A percentile compares a stretch with the other conserved stretches of the same genome.
These are phyloP conservation scores for Sclerodermus sp. DNA, from an alignment of 2,888 invertebrate genomes.

Conservation along the genomic window DNA sequence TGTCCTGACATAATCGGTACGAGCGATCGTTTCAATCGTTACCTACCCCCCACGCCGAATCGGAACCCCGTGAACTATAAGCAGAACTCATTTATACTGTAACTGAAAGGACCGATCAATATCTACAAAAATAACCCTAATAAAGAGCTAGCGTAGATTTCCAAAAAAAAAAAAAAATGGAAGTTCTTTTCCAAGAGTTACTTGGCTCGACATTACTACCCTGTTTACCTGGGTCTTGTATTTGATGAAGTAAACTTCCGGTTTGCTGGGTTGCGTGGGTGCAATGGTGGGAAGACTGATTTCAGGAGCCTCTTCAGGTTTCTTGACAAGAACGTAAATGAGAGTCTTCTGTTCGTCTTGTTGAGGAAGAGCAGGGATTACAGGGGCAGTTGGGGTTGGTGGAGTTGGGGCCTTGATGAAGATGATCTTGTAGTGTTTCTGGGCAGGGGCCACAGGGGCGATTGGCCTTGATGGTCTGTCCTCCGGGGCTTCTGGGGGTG, in stretches of 20 bases:
- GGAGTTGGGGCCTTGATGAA: slow-evolving; percentile 90
- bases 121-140: too few relatives aligned
- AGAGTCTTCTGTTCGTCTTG: slow-evolving; percentile 87
- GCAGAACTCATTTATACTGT: too few relatives aligned
- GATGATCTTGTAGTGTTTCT: slow-evolving; percentile 90
- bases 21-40: too few relatives aligned
- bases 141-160: too few relatives aligned
- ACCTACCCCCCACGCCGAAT: too few relatives aligned
- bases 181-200: too few relatives aligned
- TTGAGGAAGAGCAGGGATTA: slow-evolving; percentile 73
- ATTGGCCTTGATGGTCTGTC: slow-evolving; percentile 69
- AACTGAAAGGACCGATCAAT: too few relatives aligned
- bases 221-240: slow-evolving; percentile 73
- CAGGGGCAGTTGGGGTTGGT: slow-evolving; percentile 78
- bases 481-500: slow-evolving; percentile 80
- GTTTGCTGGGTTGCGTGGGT: slow-evolving; percentile 84
- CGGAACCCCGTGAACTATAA: too few relatives aligned
- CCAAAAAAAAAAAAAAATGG: too few relatives aligned
- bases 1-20: too few relatives aligned
- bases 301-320: slow-evolving; percentile 82
- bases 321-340: slow-evolving; percentile 86
- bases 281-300: slow-evolving; percentile 75
- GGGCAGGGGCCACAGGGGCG: slow-evolving; percentile 69
- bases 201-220: too few relatives aligned
- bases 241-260: slow-evolving; percentile 88